A percentile compares a stretch with the other conserved stretches of the same genome.
phyloP scores from a whole-genome alignment of 1,140 invertebrate species.

The Bombus ignitus region DNA sequence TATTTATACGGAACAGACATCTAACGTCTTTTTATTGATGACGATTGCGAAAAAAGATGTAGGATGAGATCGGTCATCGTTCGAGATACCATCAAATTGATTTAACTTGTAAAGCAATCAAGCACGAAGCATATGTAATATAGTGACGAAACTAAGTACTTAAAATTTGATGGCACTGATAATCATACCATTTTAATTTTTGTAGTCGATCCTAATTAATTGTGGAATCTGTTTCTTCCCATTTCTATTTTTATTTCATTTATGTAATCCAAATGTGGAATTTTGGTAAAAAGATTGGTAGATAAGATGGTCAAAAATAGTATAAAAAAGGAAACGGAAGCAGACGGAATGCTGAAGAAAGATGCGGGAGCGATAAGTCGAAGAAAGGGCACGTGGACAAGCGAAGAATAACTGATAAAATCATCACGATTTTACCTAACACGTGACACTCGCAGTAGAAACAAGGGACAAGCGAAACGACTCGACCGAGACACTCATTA shows the following conservation, averaged over 20 bases:
- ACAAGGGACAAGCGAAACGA: constrained; percentile 23
- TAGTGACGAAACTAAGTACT: neutral
- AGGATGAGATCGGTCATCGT: constrained; percentile 20
- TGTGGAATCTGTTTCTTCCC: neutral
- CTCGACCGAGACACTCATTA: constrained; percentile 24
- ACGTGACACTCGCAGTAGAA: neutral
- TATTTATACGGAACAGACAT: constrained; percentile 10
- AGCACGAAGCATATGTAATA: neutral
- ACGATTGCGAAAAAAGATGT: constrained; percentile 16
- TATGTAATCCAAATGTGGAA: too few species aligned
- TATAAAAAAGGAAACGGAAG: neutral
- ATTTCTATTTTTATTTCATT: neutral
- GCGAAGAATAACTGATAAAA: constrained; percentile 16
- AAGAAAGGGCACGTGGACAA: constrained; percentile 38
- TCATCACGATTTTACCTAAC: constrained; percentile 15
- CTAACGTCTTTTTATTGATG: constrained; percentile 1
- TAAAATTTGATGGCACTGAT: neutral
- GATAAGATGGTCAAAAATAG: neutral
- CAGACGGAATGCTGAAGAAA: neutral
- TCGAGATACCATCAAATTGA: neutral
- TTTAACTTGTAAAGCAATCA: neutral
- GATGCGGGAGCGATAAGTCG: constrained; percentile 1
- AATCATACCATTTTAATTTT: neutral
- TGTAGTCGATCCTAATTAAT: neutral
- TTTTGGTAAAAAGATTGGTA: neutral